phyloP scores from a whole-genome alignment of 2,888 invertebrate genomes.

The Agrilus biguttatus region DNA sequence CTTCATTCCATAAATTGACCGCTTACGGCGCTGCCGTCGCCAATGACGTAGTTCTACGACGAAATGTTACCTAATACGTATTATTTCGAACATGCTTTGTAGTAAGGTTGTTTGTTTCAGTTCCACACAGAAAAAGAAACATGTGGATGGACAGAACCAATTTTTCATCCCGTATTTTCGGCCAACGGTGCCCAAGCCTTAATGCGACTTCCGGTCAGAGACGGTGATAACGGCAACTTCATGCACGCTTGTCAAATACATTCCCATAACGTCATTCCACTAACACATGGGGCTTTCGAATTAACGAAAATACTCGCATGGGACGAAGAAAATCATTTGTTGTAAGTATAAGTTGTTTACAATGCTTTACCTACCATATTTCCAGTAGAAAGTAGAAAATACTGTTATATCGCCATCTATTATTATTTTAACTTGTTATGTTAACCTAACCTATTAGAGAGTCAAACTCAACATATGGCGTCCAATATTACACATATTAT shows the following conservation, averaged over 20 bases:
- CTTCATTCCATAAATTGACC: too few relatives aligned
- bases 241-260: constrained; percentile 37
- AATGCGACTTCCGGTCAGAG: constrained; percentile 43
- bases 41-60: too few relatives aligned
- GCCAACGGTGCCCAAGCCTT: constrained; percentile 30
- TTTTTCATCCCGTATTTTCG: constrained; percentile 29
- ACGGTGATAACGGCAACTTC: constrained; percentile 46
- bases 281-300: constrained; percentile 64
- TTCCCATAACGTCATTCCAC: constrained; percentile 29
- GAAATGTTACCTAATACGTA: too few relatives aligned
- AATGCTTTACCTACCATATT: too few relatives aligned
- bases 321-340: constrained; percentile 55
- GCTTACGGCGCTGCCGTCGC: too few relatives aligned
- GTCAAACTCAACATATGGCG: too few relatives aligned
- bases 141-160: constrained; percentile 30
- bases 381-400: too few relatives aligned
- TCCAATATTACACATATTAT: too few relatives aligned
- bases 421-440: too few relatives aligned
- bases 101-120: constrained; percentile 14
- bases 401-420: too few relatives aligned
- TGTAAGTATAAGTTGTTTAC: constrained; percentile 43
- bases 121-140: constrained; percentile 27
- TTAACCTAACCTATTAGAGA: too few relatives aligned
- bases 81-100: too few relatives aligned
- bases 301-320: constrained; percentile 60